Conservation (phyloP, 2,797 vertebrate species). For the Lepus oiostolus region DNA sequence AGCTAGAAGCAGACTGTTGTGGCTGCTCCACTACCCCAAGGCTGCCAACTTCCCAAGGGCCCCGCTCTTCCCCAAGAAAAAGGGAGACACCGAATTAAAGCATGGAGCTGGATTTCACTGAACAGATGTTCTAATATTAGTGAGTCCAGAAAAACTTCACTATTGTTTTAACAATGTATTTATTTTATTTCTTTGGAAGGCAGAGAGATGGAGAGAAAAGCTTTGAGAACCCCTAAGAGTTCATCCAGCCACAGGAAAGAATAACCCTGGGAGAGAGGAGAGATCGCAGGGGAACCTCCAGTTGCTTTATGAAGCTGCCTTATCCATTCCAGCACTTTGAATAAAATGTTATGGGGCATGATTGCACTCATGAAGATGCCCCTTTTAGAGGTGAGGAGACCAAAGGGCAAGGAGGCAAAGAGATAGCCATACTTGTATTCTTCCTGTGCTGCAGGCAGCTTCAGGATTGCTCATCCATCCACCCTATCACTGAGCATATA, state of each 20-base stretch:
- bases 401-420: neutral
- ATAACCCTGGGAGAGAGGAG: neutral
- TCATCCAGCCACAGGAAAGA: neutral
- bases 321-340: neutral
- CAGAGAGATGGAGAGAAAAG: neutral
- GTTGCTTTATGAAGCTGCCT: neutral
- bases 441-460: neutral
- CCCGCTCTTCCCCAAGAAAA: neutral
- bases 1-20: no score
- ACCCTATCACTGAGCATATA: neutral
- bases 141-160: neutral
- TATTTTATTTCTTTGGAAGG: no score
- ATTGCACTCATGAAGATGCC: neutral
- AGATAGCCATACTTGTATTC: accelerated
- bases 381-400: neutral
- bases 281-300: neutral
- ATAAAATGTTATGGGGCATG: neutral
- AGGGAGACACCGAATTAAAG: neutral
- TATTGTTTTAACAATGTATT: no score
- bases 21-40: accelerated
- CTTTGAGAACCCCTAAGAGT: neutral
- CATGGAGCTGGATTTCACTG: neutral
- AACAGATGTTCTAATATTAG: neutral
- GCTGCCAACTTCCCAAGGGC: neutral
- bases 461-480: accelerated